A percentile compares a stretch with the other conserved stretches of the same genome.
Evolutionary conservation across 2,797 vertebrate genomes (phyloP).

Genomic region (Ciconia nigra): DNA sequence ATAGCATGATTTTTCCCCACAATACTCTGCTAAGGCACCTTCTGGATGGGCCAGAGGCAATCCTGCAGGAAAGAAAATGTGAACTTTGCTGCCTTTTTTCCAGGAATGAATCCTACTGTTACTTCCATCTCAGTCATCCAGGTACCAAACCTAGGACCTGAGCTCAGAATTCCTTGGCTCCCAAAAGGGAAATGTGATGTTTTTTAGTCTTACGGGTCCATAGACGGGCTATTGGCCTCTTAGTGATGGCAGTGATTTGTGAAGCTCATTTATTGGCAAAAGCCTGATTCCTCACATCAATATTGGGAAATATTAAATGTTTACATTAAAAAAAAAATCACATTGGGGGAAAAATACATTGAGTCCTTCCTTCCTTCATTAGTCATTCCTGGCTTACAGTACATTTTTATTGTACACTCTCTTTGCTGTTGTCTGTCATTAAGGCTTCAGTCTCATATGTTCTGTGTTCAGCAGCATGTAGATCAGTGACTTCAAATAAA

Average conservation of each 20-base stretch:
- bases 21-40: background rate
- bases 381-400: slow-evolving; percentile 45
- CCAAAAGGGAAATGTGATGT: background rate
- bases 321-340: background rate
- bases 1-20: background rate
- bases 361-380: slow-evolving; percentile 8
- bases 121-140: background rate
- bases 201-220: background rate
- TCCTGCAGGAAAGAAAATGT: background rate
- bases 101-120: background rate
- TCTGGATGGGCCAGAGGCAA: background rate
- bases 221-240: background rate
- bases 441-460: slow-evolving; percentile 52
- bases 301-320: background rate
- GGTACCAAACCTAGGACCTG: background rate
- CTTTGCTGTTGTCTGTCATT: slow-evolving; percentile 57
- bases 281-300: background rate
- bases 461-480: slow-evolving; percentile 60
- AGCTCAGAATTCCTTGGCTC: background rate
- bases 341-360: background rate
- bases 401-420: slow-evolving; percentile 32
- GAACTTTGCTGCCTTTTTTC: background rate
- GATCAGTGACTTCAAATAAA: slow-evolving; percentile 46
- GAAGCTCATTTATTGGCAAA: background rate
- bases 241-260: background rate